These are phyloP conservation scores for Agapornis canus DNA, from an alignment of 2,797 vertebrate genomes.

Conservation along the genomic window DNA sequence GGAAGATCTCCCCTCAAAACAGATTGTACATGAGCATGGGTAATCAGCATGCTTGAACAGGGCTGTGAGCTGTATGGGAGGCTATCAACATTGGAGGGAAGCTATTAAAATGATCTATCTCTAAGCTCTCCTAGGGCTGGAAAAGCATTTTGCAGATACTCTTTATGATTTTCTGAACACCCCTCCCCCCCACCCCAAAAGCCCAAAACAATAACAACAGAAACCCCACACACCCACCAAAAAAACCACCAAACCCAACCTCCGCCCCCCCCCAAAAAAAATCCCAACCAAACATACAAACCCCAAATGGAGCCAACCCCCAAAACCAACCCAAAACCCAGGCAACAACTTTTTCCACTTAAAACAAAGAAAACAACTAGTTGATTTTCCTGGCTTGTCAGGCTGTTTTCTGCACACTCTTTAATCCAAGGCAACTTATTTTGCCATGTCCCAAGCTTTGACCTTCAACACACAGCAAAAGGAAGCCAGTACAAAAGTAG, in stretches of 20 bases:
- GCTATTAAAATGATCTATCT: neutral
- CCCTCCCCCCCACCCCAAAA: neutral
- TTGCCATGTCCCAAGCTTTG: neutral
- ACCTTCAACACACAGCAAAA: neutral
- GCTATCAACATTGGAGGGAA: neutral
- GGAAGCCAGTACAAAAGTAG: neutral
- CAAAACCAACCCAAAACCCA: neutral
- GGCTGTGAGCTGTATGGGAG: neutral
- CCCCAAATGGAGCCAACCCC: too few species aligned
- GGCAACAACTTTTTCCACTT: neutral
- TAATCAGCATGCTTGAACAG: neutral
- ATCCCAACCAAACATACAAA: neutral
- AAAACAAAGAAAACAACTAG: neutral
- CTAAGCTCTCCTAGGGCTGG: neutral
- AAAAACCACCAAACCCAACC: too few species aligned
- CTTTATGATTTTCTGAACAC: neutral
- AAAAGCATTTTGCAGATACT: neutral
- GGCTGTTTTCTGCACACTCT: neutral
- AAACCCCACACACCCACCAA: neutral
- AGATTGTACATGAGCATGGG: neutral
- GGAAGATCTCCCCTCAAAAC: neutral
- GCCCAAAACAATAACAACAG: neutral
- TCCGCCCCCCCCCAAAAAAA: neutral
- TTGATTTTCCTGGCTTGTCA: neutral
- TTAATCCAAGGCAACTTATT: neutral